Conservation (phyloP, 2,888 invertebrate genomes). For the Rhagophthalmus giganteus region DNA sequence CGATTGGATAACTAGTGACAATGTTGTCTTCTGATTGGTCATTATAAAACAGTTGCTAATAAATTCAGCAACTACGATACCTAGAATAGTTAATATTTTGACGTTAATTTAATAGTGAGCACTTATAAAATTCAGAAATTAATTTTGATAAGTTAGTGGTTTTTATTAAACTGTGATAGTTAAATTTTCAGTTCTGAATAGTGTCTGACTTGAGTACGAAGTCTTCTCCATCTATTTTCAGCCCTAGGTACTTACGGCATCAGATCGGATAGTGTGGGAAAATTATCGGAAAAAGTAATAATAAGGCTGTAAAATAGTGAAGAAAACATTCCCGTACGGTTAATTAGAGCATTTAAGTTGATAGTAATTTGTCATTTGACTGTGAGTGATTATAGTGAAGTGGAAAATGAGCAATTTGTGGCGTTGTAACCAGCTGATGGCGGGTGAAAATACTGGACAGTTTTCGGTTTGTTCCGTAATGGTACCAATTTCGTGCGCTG, state of each 20-base stretch:
- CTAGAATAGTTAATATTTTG: constrained; percentile 3
- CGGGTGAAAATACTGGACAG: constrained; percentile 55
- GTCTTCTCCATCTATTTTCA: constrained; percentile 73
- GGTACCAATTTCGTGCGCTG: constrained; percentile 42
- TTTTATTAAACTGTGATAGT: too few relatives aligned
- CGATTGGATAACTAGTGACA: background rate
- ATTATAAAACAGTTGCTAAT: constrained; percentile 34
- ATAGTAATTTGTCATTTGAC: constrained; percentile 59
- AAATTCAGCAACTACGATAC: constrained; percentile 27
- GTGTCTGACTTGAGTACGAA: constrained; percentile 39
- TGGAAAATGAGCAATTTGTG: constrained; percentile 60
- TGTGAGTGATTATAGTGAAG: constrained; percentile 58
- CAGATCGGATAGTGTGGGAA: constrained; percentile 63
- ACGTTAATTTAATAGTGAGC: background rate
- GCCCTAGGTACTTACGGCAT: constrained; percentile 71
- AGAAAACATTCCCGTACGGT: constrained; percentile 28
- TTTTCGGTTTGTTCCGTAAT: constrained; percentile 50
- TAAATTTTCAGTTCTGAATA: constrained; percentile 8
- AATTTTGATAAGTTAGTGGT: constrained; percentile 13
- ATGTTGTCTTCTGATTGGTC: constrained; percentile 35
- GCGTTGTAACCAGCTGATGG: constrained; percentile 58
- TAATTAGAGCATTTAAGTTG: constrained; percentile 53
- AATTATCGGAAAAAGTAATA: constrained; percentile 63
- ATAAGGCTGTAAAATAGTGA: constrained; percentile 30
- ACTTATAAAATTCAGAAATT: constrained; percentile 8